Evolutionary conservation across 2,113 vertebrate species (phyloP).

Genomic region (Clarias gariepinus): DNA sequence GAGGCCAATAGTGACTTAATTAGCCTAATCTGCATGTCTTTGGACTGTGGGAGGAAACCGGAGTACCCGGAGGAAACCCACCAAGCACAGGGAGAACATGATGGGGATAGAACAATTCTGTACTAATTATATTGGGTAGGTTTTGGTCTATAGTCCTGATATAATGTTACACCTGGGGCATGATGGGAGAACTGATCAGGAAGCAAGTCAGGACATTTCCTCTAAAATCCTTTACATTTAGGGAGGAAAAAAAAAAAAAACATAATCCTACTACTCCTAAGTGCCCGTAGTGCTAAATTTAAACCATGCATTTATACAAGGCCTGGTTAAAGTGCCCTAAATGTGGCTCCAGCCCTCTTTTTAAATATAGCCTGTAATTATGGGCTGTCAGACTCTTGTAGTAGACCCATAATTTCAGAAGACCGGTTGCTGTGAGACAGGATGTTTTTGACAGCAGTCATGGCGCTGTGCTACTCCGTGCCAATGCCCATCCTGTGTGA

Average conservation of each 20-base stretch:
- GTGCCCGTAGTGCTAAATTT: conserved; percentile 32
- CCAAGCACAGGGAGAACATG: no score
- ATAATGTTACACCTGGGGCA: background rate
- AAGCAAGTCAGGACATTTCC: conserved; percentile 38
- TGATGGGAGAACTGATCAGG: conserved; percentile 11
- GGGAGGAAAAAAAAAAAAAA: background rate
- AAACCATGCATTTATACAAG: conserved; percentile 43
- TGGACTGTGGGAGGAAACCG: no score
- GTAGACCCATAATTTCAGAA: conserved; percentile 52
- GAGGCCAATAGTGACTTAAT: no score
- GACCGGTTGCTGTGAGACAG: conserved; percentile 39
- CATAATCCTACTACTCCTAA: conserved; percentile 22
- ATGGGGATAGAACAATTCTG: background rate
- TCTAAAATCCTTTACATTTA: conserved; percentile 24
- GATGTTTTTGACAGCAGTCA: conserved; percentile 51
- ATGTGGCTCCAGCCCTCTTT: conserved; percentile 33
- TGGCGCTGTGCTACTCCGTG: conserved; percentile 21
- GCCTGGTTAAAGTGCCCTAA: conserved; percentile 44
- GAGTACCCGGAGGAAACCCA: no score
- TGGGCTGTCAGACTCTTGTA: conserved; percentile 43
- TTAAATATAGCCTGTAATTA: conserved; percentile 54
- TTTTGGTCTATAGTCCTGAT: background rate
- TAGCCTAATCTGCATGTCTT: no score
- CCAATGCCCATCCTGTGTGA: conserved; percentile 6
- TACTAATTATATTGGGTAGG: background rate